Evolutionary conservation across 2,797 vertebrate species (phyloP).

Genomic region (Pyrocephalus nanus): DNA sequence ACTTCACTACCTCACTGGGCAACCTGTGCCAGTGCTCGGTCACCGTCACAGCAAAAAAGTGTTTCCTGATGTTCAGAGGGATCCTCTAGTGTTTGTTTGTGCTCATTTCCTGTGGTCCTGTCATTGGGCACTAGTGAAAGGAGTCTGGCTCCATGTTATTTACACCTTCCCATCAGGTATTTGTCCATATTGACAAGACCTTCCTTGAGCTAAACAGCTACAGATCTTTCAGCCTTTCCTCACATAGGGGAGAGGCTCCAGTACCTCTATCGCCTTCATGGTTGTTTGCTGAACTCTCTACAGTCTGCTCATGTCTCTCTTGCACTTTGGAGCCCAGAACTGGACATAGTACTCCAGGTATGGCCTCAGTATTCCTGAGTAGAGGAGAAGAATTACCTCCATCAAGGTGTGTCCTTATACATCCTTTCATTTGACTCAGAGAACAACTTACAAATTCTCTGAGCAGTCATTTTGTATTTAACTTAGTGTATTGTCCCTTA

Average conservation of each 20-base stretch:
- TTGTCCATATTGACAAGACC: background rate
- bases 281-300: background rate
- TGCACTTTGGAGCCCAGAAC: background rate
- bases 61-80: background rate
- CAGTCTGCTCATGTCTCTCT: background rate
- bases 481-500: background rate
- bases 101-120: background rate
- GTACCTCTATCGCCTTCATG: background rate
- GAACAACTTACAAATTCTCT: background rate
- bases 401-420: background rate
- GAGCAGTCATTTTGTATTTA: background rate
- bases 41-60: background rate
- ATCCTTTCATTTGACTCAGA: background rate
- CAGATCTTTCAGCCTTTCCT: background rate
- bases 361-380: background rate
- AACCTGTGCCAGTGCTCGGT: background rate
- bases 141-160: background rate
- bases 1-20: background rate
- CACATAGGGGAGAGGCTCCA: background rate
- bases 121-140: background rate
- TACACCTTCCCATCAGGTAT: background rate
- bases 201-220: background rate
- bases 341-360: background rate
- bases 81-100: background rate
- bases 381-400: background rate